Base-by-base conservation (phyloP, 2,888 invertebrate species). In the Dicyrtomina minuta region DNA sequence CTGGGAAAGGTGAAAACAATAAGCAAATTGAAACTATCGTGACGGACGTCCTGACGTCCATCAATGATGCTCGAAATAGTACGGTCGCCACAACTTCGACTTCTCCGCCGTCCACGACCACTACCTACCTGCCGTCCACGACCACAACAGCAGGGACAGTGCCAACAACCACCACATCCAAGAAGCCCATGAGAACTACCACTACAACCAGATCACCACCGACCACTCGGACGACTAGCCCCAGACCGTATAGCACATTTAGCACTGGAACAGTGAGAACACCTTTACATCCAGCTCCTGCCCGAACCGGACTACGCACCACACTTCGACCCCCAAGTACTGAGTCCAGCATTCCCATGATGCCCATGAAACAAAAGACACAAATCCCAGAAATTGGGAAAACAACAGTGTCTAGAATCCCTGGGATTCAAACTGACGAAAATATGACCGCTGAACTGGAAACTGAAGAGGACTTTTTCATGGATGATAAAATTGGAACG, bases 1-100 rank as follows among this genome's bases (percentile, higher is more conserved):
- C 73, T 24, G 74, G 73, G 10, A 74, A 75, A 46, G 66, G 67
- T 22, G 70, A 70, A 17, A 53, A 69, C 15, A 71, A 70, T n/a
- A 66, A 74, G 61, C 78, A 75, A 1, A 73, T 78, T 17, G 77
- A 76, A 58, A 74, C 74, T 49, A 77, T 78, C 43, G 75, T 78
- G 26, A 76, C 76, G 22, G 76, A 78, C 59, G 77, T 77, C 0
- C 67, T 78, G 1, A 67, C 74, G 13, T 72, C 72, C 1, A 74
- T 78, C 24, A 77, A 76, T 60, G 68, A 74, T 10, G 66, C 73
- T 2, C 64, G 74, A 43, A 75, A 75, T 55, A 26, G 20, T 1
- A 60, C 73, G 6, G 10, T 53, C 1, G 20, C 55, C 0, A 68
- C 24, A 58, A 71, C 44, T 10, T 26, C 55, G 17, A 69, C 56